Conservation (phyloP, 2,888 invertebrate species). For the Steinernema scapterisci region DNA sequence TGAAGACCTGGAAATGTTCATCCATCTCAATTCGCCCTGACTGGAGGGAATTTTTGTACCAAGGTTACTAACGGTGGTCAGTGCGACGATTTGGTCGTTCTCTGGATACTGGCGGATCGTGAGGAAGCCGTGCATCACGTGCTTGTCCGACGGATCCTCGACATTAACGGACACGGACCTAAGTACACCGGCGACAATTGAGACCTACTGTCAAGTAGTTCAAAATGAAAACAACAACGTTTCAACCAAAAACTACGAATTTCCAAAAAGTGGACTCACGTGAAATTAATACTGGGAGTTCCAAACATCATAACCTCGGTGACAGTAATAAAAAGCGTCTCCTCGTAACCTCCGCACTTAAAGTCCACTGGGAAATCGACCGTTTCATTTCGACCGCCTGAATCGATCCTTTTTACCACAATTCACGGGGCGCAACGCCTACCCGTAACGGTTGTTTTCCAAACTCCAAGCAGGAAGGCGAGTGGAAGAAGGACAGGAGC, state of each 20-base stretch:
- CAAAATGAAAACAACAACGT: too few relatives aligned
- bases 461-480: slow-evolving; percentile 50
- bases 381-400: slow-evolving; percentile 46
- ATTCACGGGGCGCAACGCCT: not conserved
- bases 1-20: slow-evolving; percentile 38
- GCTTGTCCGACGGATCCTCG: slow-evolving; percentile 43
- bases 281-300: slow-evolving; percentile 51
- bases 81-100: slow-evolving; percentile 41
- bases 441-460: slow-evolving; percentile 45
- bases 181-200: not conserved
- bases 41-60: slow-evolving; percentile 31
- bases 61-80: slow-evolving; percentile 46
- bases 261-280: slow-evolving; percentile 43
- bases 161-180: slow-evolving; percentile 42
- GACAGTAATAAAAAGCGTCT: slow-evolving; percentile 48
- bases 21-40: not conserved
- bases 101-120: slow-evolving; percentile 51
- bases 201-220: too few relatives aligned
- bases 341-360: slow-evolving; percentile 44
- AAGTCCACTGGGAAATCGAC: slow-evolving; percentile 51
- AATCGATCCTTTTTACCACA: slow-evolving; percentile 11
- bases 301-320: slow-evolving; percentile 50
- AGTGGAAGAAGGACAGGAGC: slow-evolving; percentile 52
- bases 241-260: too few relatives aligned
- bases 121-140: slow-evolving; percentile 48